phyloP scores from a whole-genome alignment of 2,888 invertebrate species.

The Mythimna albipuncta region DNA sequence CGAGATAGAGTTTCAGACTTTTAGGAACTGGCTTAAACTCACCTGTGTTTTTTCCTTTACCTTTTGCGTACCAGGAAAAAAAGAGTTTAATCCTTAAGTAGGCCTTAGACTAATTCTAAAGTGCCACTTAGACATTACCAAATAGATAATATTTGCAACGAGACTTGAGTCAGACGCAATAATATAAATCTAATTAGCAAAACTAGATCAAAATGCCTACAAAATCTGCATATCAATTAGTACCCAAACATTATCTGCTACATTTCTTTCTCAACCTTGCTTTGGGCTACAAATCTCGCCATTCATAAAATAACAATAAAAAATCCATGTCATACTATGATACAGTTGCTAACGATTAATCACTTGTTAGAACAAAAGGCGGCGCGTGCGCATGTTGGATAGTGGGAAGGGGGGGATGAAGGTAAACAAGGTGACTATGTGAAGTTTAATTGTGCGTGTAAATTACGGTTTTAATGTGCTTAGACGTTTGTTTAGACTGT shows the following conservation, averaged over 20 bases:
- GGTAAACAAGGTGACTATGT: constrained; percentile 45
- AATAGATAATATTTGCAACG: constrained; percentile 2
- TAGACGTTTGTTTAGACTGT: neutral
- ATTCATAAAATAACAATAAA: constrained; percentile 30
- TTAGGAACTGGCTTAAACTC: too few species aligned
- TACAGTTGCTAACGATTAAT: constrained; percentile 40
- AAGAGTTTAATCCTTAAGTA: neutral
- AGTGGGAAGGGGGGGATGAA: constrained; percentile 3
- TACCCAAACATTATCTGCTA: neutral
- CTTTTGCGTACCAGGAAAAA: neutral
- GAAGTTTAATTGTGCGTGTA: constrained; percentile 43
- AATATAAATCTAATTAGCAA: constrained; percentile 6
- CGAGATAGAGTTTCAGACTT: too few species aligned
- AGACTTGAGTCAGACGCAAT: neutral
- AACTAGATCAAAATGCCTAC: constrained; percentile 14
- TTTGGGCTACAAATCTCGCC: constrained; percentile 21
- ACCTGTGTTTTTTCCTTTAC: too few species aligned
- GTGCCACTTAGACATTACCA: neutral
- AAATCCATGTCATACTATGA: constrained; percentile 10
- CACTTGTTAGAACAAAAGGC: constrained; percentile 51
- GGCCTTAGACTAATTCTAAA: neutral
- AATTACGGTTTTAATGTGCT: constrained; percentile 18
- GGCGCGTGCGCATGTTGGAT: constrained; percentile 45
- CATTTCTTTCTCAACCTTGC: constrained; percentile 37
- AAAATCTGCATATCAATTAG: constrained; percentile 2